phyloP scores from a whole-genome alignment of 2,113 vertebrate genomes.

The Thalassarche chlororhynchos region DNA sequence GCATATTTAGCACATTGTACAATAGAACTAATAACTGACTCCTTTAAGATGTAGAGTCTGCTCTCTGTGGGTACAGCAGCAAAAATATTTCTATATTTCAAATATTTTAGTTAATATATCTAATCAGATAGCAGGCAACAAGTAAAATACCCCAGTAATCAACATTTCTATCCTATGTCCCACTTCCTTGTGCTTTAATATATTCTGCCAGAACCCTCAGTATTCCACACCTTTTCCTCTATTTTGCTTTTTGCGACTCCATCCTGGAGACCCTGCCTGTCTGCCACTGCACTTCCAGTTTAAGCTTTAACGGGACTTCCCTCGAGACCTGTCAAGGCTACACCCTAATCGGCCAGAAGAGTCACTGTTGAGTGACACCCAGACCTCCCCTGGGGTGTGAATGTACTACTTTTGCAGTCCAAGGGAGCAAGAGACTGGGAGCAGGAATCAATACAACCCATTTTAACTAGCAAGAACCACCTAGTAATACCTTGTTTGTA shows the following conservation, averaged over 20 bases:
- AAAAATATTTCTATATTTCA: neutral
- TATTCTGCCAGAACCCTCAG: neutral
- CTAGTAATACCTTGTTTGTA: slow-evolving; percentile 79
- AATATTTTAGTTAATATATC: neutral
- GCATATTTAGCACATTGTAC: neutral
- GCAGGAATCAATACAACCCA: slow-evolving; percentile 61
- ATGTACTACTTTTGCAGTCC: neutral
- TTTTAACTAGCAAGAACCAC: slow-evolving; percentile 75
- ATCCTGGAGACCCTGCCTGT: neutral
- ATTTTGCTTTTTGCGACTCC: neutral
- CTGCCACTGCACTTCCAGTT: neutral
- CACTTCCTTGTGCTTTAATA: neutral
- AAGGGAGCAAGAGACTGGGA: neutral
- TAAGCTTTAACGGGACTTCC: neutral
- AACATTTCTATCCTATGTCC: neutral
- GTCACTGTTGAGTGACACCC: neutral
- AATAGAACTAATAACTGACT: neutral
- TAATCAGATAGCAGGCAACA: neutral
- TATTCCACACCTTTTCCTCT: neutral
- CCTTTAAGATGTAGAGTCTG: neutral
- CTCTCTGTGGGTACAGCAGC: neutral
- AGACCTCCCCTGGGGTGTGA: neutral
- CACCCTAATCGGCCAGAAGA: neutral
- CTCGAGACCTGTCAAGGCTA: neutral
- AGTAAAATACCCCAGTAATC: neutral